phyloP scores from a whole-genome alignment of 2,113 vertebrate species.

The Dolichallabes microphthalmus region DNA sequence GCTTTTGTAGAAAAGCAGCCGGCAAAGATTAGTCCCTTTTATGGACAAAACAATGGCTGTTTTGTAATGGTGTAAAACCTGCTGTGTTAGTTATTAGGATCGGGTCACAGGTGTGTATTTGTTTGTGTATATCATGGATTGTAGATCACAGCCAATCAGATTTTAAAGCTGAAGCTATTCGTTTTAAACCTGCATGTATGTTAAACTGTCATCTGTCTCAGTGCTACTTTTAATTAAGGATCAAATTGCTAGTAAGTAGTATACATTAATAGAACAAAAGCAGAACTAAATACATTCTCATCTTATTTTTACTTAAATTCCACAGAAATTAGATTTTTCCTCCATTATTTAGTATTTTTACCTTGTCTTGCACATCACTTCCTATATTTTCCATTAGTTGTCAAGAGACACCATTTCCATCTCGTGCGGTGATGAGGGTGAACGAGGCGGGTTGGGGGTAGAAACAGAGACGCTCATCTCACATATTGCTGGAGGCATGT shows the following conservation, averaged over 20 bases:
- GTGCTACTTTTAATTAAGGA: not conserved
- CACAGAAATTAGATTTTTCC: conserved; percentile 36
- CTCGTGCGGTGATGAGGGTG: conserved; percentile 51
- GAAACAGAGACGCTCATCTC: not conserved
- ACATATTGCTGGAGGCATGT: not conserved
- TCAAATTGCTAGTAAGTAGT: not conserved
- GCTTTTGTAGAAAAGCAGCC: not conserved
- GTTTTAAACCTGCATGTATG: not conserved
- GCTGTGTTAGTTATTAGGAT: not conserved
- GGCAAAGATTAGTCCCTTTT: not conserved
- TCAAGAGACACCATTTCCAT: conserved; percentile 68
- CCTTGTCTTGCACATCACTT: conserved; percentile 66
- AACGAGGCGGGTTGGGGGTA: not conserved
- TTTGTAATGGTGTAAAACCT: not conserved
- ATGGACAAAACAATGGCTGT: not conserved
- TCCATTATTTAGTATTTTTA: conserved; percentile 29
- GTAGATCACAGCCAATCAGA: not conserved
- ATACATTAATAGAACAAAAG: conserved; percentile 14
- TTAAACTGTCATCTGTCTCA: not conserved
- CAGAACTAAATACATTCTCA: conserved; percentile 62
- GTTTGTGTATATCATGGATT: not conserved
- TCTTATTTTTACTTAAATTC: conserved; percentile 53
- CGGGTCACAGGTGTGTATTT: not conserved
- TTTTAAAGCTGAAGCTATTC: not conserved
- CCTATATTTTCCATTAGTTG: conserved; percentile 66